Base-by-base conservation (phyloP, 2,113 vertebrate genomes). In the Neopipo cinnamomea region DNA sequence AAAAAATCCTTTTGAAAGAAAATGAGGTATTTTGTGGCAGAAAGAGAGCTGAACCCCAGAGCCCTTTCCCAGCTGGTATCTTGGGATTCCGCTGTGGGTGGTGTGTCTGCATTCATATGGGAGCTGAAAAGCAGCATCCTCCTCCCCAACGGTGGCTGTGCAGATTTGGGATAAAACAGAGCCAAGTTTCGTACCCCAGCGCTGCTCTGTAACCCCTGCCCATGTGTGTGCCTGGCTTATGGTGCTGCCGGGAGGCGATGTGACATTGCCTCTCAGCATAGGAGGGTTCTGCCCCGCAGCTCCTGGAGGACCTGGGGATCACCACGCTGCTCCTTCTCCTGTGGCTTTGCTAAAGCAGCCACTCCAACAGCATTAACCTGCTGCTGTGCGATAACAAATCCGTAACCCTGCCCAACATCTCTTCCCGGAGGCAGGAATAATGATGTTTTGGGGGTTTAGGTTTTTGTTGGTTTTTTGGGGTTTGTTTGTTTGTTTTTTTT, bases 21-120 rank as follows among this genome's bases (percentile, higher is more conserved):
- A 49, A 17, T 6, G 5, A 44, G 18, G 21, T 37, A 22, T 24
- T 65, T 23, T 15, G 2, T 35, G 8, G n/a, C 28, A 53, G 24
- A 31, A 52, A 18, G 21, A 14, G 14, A 35, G 33, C 9, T 44
- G 39, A 12, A 81, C 5, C 14, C 12, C 22, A 8, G 50, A 44
- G 49, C 44, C 20, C 21, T 30, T 68, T 31, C 13, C 9, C 30
- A n/a, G 33, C 39, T 37, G 14, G 9, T n/a, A 6, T 10, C 33
- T 46, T 8, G 46, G 14, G 24, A 12, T 79, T 30, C 62, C 0
- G 4, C 11, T 52, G 16, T 21, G 4, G 3, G 42, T 7, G 14
- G 9, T 1, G 1, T 15, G 33, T 16, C n/a, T 33, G 20, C 53
- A 20, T 7, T 73, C 2, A 1, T 3, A 4, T 0, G 49, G 6